Evolutionary conservation across 2,113 vertebrate genomes (phyloP).

Genomic region (pig (Sus scrofa)): T2T-Sscrofa CM000824.6:108128501-108129000

Average conservation of each 20-base stretch:
- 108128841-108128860: background rate
- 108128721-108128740: background rate
- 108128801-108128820: background rate
- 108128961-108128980: background rate
- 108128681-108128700: background rate
- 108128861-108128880: background rate
- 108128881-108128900: background rate
- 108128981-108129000: background rate
- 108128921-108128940: background rate
- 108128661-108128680: background rate
- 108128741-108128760: background rate
- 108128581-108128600: background rate
- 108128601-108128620: background rate
- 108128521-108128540: constrained; percentile 27
- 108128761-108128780: background rate
- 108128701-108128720: background rate
- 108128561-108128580: background rate
- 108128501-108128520: background rate
- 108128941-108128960: background rate
- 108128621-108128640: background rate
- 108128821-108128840: background rate
- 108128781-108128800: background rate
- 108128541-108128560: background rate
- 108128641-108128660: background rate
- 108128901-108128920: background rate